Conservation (phyloP, 2,888 invertebrate species). For the Branchellion lobata region DNA sequence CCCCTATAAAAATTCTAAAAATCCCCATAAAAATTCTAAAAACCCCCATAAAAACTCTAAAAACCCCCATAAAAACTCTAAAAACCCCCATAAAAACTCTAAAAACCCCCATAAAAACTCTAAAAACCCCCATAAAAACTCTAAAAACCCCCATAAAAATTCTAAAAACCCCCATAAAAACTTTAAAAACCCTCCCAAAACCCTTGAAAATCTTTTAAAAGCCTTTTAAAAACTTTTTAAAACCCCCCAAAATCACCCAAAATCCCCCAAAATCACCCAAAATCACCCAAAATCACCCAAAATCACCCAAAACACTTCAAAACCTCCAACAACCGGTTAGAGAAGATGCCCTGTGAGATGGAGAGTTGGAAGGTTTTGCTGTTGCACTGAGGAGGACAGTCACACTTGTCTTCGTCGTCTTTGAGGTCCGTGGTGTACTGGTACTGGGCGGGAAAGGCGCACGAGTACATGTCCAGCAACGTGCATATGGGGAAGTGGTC, state of each 20-base stretch:
- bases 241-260: neutral
- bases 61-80: too few species aligned
- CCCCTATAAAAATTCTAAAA: too few species aligned
- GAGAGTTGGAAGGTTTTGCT: conserved; percentile 36
- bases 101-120: too few species aligned
- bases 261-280: neutral
- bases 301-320: neutral
- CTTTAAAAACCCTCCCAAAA: too few species aligned
- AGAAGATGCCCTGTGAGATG: conserved; percentile 39
- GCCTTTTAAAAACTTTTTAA: neutral
- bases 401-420: conserved; percentile 7
- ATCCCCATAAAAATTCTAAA: too few species aligned
- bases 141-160: too few species aligned
- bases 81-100: too few species aligned
- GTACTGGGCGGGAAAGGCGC: conserved; percentile 34
- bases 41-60: too few species aligned
- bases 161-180: too few species aligned
- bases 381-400: conserved; percentile 38
- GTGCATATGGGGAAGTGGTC: conserved; percentile 11
- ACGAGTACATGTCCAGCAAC: conserved; percentile 25
- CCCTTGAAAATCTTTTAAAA: too few species aligned
- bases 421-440: conserved; percentile 16
- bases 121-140: too few species aligned
- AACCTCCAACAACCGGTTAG: conserved; percentile 2
- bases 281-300: neutral